Base-by-base conservation (phyloP, 2,113 vertebrate genomes). In the Engraulis encrasicolus region DNA sequence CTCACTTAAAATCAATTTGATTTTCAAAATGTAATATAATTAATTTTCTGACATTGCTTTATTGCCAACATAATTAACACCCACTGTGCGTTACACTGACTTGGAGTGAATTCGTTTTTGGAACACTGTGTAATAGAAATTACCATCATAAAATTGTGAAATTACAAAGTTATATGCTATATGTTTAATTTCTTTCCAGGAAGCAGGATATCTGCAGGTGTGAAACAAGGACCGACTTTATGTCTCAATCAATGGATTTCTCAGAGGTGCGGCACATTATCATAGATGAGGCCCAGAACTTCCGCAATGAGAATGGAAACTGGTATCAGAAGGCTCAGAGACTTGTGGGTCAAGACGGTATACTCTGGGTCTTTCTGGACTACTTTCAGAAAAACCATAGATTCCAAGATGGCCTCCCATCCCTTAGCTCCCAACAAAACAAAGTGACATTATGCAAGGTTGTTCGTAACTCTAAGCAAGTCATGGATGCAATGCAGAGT, bases 311-410 rank as follows among this genome's bases (percentile, higher is more conserved):
- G 38, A 0, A 90, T 0, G 91, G 88, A 0, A 0, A 89, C 3
- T 95, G 93, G 92, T 92, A 91, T 37, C 0, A 0, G 0, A 91
- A 91, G 54, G 93, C 91, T 27, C 17, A 58, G 66, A 0, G 0
- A 0, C 86, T 94, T 5, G 17, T 20, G 20, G 0, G 52, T 17
- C 78, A 89, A 27, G 85, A 27, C 0, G 91, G 93, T 49, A 87
- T 91, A 34, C 89, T 94, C 81, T 95, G 93, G 93, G 52, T 95
- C 85, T 94, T 95, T 79, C 82, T 95, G 82, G 94, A 95, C 66
- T 92, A 92, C 82, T 91, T 93, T 78, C 93, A 94, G 84, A 80
- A 66, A 50, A 83, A 31, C 38, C 88, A 88, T n/a, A 5, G 27
- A 20, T 83, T 27, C 18, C 0, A 0, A 38, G 88, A 7, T 6